phyloP scores from a whole-genome alignment of 2,888 invertebrate genomes.

The Busseola fusca region DNA sequence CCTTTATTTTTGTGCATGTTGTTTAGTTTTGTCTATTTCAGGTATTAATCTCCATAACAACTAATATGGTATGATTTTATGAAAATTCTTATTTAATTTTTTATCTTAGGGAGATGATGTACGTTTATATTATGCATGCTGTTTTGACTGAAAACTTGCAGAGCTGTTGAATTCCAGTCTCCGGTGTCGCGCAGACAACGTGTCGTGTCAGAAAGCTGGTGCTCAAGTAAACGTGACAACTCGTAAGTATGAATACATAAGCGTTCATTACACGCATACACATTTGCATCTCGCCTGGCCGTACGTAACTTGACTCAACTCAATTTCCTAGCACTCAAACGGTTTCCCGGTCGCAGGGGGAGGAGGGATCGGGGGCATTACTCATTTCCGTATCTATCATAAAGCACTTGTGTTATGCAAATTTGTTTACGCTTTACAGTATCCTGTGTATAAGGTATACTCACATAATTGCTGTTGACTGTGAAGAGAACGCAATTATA shows the following conservation, averaged over 20 bases:
- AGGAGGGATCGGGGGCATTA: slow-evolving; percentile 55
- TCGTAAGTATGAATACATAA: slow-evolving; percentile 62
- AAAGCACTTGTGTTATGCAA: slow-evolving; percentile 65
- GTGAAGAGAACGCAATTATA: slow-evolving; percentile 41
- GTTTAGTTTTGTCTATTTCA: neutral
- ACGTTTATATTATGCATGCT: neutral
- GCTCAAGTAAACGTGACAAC: slow-evolving; percentile 52
- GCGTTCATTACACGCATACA: slow-evolving; percentile 66
- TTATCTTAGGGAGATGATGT: neutral
- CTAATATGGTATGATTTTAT: no score
- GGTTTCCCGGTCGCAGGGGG: slow-evolving; percentile 66
- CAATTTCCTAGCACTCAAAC: slow-evolving; percentile 78
- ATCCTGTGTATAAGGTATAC: slow-evolving; percentile 51
- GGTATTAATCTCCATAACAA: neutral
- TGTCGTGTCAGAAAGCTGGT: slow-evolving; percentile 32
- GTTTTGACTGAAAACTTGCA: neutral
- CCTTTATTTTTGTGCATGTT: neutral
- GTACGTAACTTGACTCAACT: slow-evolving; percentile 70
- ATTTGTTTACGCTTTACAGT: slow-evolving; percentile 52
- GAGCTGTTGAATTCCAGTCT: slow-evolving; percentile 1
- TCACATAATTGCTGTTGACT: slow-evolving; percentile 44
- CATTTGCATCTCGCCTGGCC: slow-evolving; percentile 61
- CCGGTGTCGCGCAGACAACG: slow-evolving; percentile 17
- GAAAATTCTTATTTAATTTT: neutral
- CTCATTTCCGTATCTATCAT: slow-evolving; percentile 74